Evolutionary conservation across 92 coral and sea anemone genomes (phyloP).

Genomic region (Meandrina meandrites): DNA sequence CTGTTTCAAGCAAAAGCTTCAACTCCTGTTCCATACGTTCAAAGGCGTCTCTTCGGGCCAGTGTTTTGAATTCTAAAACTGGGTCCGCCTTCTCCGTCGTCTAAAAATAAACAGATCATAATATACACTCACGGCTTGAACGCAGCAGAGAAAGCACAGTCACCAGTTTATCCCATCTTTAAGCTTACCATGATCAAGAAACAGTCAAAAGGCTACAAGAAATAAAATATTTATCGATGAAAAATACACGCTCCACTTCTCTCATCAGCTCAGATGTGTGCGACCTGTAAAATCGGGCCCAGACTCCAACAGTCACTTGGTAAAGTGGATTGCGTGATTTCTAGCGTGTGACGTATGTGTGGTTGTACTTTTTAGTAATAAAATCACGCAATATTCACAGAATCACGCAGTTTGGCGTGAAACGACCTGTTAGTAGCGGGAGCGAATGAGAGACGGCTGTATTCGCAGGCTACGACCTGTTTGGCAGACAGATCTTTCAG

Average conservation of each 20-base stretch:
- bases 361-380: too few species aligned
- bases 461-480: too few species aligned
- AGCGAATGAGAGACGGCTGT: too few species aligned
- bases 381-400: background rate
- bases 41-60: conserved; percentile 89
- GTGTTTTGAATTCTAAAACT: conserved; percentile 69
- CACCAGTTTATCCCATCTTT: background rate
- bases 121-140: background rate
- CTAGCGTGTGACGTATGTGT: background rate
- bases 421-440: too few species aligned
- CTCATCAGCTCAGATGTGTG: background rate
- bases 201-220: background rate
- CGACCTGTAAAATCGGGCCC: background rate
- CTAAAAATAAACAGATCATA: conserved; percentile 8
- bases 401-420: background rate
- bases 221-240: conserved; percentile 13
- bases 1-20: conserved; percentile 58
- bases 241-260: background rate
- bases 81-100: conserved; percentile 20
- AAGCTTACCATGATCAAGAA: conserved; percentile 32
- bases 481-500: background rate
- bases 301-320: conserved; percentile 5
- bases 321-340: background rate
- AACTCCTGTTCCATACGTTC: conserved; percentile 88
- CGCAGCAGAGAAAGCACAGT: background rate